phyloP scores from a whole-genome alignment of 2,797 vertebrate species.

The Enoplosus armatus region DNA sequence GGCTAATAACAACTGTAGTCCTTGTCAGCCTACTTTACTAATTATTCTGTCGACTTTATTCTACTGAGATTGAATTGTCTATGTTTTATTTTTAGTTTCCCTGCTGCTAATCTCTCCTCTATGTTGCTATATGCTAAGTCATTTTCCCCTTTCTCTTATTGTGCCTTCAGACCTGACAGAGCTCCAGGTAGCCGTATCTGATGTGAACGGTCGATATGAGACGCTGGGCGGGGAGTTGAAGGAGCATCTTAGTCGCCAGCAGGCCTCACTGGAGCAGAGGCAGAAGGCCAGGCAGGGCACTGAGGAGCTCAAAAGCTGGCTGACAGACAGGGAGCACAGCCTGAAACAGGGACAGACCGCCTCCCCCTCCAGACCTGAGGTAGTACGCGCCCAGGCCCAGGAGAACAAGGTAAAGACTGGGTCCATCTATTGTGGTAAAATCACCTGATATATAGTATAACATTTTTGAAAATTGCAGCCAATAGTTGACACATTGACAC shows the following conservation, averaged over 20 bases:
- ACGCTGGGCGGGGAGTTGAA: conserved; percentile 86
- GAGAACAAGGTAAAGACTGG: conserved; percentile 91
- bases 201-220: conserved; percentile 90
- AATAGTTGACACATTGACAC: not conserved
- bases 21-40: not conserved
- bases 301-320: conserved; percentile 87
- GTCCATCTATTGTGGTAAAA: not conserved
- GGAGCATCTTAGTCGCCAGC: conserved; percentile 85
- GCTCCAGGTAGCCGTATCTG: conserved; percentile 94
- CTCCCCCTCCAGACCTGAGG: conserved; percentile 92
- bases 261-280: conserved; percentile 86
- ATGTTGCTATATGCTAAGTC: not conserved
- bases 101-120: not conserved
- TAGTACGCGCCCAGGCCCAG: conserved; percentile 90
- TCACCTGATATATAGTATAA: not conserved
- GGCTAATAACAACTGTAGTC: not conserved
- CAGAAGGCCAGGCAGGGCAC: conserved; percentile 87
- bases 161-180: conserved; percentile 91
- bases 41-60: not conserved
- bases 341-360: conserved; percentile 83
- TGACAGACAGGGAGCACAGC: conserved; percentile 89
- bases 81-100: not conserved
- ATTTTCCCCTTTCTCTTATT: not conserved
- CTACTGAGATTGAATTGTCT: not conserved
- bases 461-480: not conserved